Evolutionary conservation across 2,888 invertebrate species (phyloP).

Genomic region (Epinotia nisella): DNA sequence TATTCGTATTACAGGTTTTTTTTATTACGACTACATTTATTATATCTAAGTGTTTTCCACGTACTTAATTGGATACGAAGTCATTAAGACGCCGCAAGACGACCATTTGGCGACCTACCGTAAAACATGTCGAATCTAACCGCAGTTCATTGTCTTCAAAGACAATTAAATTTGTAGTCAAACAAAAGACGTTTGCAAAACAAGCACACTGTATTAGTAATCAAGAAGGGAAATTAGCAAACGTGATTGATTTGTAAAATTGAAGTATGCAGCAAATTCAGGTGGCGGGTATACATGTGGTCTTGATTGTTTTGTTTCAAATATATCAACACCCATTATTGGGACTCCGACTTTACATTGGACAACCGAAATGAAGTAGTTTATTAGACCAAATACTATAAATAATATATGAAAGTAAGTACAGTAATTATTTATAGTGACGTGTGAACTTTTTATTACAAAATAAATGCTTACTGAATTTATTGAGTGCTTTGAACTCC

Average conservation of each 20-base stretch:
- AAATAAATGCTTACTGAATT: too few relatives aligned
- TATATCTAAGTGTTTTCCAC: too few relatives aligned
- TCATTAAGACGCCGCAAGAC: neutral
- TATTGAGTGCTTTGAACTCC: neutral
- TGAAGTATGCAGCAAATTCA: neutral
- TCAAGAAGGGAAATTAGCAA: slow-evolving; percentile 8
- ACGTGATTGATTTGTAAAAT: slow-evolving; percentile 9
- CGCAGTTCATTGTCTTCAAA: slow-evolving; percentile 26
- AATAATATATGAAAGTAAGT: too few relatives aligned
- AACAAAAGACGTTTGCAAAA: slow-evolving; percentile 21
- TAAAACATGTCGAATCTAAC: neutral
- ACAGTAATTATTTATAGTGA: too few relatives aligned
- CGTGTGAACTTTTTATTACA: too few relatives aligned
- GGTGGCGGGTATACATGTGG: neutral
- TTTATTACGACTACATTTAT: too few relatives aligned
- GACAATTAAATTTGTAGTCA: slow-evolving; percentile 16
- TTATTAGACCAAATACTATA: neutral
- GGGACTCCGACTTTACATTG: neutral
- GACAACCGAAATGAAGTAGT: neutral
- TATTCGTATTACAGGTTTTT: too few relatives aligned
- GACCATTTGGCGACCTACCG: neutral
- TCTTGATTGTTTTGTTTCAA: slow-evolving; percentile 2
- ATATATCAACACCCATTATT: slow-evolving; percentile 18
- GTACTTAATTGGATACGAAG: neutral
- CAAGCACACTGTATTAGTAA: slow-evolving; percentile 7